A percentile compares a stretch with the other conserved stretches of the same genome.
Conservation (phyloP, 2,888 invertebrate species). For the Eudasyphora cyanicolor region DNA sequence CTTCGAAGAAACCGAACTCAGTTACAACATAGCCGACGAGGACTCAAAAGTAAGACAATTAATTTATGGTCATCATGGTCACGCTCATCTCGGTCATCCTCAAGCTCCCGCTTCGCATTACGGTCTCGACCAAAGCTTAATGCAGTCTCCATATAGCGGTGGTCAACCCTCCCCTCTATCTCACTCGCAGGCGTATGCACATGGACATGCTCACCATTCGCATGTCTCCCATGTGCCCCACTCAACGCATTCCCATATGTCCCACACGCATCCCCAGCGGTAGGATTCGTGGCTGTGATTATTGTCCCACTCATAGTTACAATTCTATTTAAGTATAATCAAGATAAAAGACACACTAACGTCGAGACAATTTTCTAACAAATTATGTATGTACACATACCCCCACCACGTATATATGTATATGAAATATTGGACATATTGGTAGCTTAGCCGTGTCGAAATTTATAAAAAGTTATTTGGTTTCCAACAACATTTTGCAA, state of each 20-base stretch:
- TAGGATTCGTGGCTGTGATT: too few species aligned
- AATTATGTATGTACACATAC: background rate
- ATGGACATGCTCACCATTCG: conserved; percentile 79
- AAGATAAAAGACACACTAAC: background rate
- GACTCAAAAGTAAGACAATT: conserved; percentile 98
- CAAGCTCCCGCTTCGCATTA: conserved; percentile 83
- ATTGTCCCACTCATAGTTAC: background rate
- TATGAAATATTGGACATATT: too few species aligned
- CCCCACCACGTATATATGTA: too few species aligned
- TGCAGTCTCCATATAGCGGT: conserved; percentile 83
- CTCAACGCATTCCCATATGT: conserved; percentile 83
- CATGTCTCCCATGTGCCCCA: conserved; percentile 86
- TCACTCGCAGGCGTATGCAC: conserved; percentile 79
- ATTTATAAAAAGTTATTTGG: too few species aligned
- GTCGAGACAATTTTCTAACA: conserved; percentile 4
- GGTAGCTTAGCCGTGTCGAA: too few species aligned
- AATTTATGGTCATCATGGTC: conserved; percentile 89
- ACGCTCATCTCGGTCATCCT: conserved; percentile 85
- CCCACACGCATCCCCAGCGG: conserved; percentile 90
- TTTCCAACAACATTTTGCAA: too few species aligned
- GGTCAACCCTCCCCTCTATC: conserved; percentile 86
- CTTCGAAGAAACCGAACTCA: conserved; percentile 98
- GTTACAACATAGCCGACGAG: conserved; percentile 97
- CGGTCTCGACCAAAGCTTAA: conserved; percentile 87
- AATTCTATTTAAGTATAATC: background rate